A percentile compares a stretch with the other conserved stretches of the same genome.
These are phyloP conservation scores for Tricholaema leucomelas DNA, from an alignment of 2,113 vertebrate species.

Conservation along the genomic window DNA sequence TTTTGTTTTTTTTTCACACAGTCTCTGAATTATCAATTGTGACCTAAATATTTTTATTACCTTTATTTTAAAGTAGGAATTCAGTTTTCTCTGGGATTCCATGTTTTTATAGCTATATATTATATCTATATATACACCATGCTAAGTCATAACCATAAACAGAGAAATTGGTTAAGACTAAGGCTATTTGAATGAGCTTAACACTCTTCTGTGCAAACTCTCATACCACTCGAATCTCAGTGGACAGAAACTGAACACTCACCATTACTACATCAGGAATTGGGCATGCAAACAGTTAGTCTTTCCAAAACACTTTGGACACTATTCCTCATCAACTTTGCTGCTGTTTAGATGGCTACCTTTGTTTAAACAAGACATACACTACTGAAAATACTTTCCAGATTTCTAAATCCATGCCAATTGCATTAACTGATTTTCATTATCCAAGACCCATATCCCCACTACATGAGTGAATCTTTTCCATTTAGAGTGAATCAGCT, in stretches of 20 bases:
- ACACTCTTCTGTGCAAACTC: not conserved
- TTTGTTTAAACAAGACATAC: not conserved
- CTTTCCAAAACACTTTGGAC: not conserved
- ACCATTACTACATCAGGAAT: not conserved
- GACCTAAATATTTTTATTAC: not conserved
- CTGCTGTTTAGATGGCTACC: not conserved
- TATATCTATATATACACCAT: not conserved
- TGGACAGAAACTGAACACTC: not conserved
- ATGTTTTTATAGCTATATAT: not conserved
- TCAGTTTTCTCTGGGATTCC: not conserved
- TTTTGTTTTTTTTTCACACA: too few species aligned
- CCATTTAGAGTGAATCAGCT: not conserved
- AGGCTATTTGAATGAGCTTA: not conserved
- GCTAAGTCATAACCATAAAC: not conserved
- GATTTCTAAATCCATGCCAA: not conserved
- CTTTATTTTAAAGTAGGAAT: not conserved
- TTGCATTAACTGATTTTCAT: not conserved
- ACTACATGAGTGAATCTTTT: not conserved
- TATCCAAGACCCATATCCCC: not conserved
- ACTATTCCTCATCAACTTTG: not conserved
- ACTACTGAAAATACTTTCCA: not conserved
- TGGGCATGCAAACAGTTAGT: not conserved
- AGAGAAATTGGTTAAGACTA: not conserved
- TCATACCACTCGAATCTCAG: not conserved
- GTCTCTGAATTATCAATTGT: not conserved